Percentiles rank a stretch among this genome's conserved stretches.
Evolutionary conservation across 2,113 vertebrate species (phyloP).

Genomic region (Tonatia bakeri): DNA sequence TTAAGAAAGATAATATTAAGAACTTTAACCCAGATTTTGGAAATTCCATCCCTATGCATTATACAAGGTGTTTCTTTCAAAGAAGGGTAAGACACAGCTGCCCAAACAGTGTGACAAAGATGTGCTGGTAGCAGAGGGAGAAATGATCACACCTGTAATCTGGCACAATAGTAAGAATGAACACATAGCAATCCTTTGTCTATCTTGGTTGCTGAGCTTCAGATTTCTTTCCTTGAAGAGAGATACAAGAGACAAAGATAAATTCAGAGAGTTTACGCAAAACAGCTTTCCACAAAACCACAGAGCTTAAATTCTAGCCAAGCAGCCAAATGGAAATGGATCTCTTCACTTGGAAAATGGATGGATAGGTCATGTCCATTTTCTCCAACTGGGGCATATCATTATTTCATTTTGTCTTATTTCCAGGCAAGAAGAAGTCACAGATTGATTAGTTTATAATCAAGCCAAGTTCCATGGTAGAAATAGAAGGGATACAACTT

Average conservation of each 20-base stretch:
- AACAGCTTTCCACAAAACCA: background rate
- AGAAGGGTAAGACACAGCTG: background rate
- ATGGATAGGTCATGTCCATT: background rate
- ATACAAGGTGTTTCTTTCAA: background rate
- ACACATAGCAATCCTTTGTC: background rate
- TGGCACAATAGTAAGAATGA: background rate
- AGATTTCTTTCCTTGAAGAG: background rate
- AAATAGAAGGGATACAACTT: slow-evolving; percentile 27
- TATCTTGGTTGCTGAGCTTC: background rate
- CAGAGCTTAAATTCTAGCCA: background rate
- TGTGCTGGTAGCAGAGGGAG: background rate
- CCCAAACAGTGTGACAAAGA: background rate
- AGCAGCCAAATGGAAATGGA: background rate
- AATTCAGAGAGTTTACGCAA: background rate
- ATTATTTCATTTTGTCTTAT: background rate
- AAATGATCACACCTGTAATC: background rate
- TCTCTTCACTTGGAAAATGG: background rate
- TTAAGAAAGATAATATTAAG: background rate
- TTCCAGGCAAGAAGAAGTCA: slow-evolving; percentile 25
- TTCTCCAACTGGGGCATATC: background rate
- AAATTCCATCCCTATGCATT: background rate
- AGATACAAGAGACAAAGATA: background rate
- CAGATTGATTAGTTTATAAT: slow-evolving; percentile 36
- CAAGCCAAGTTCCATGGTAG: slow-evolving; percentile 14
- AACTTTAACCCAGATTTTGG: background rate